phyloP scores from a whole-genome alignment of 2,113 vertebrate genomes.

The Percopsis transmontana region DNA sequence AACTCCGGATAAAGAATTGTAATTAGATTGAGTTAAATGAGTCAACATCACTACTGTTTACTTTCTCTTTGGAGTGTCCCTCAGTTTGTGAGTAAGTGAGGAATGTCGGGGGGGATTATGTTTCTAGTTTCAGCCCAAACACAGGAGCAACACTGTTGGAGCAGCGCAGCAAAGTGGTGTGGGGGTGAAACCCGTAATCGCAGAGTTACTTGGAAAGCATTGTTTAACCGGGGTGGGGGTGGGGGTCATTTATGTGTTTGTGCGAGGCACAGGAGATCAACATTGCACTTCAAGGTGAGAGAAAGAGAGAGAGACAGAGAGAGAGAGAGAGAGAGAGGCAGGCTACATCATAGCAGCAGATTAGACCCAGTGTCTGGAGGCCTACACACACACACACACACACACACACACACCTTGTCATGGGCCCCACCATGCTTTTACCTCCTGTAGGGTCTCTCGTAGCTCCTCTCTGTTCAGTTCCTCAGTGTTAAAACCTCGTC shows the following conservation, averaged over 20 bases:
- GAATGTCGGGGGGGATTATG: conserved; percentile 36
- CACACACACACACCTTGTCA: no score
- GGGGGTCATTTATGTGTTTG: conserved; percentile 13
- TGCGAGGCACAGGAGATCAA: conserved; percentile 57
- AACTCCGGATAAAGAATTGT: no score
- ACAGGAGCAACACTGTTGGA: conserved; percentile 7
- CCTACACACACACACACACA: no score
- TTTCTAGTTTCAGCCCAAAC: conserved; percentile 3
- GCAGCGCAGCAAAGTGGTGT: no score
- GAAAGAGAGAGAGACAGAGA: not conserved
- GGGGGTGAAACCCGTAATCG: conserved; percentile 19
- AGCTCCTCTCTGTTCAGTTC: conserved; percentile 6
- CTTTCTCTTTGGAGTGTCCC: no score
- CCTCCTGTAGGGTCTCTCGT: no score
- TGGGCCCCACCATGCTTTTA: no score
- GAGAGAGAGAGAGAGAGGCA: not conserved
- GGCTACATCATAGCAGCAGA: conserved; percentile 39
- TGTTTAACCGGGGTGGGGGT: conserved; percentile 10
- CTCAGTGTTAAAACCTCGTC: not conserved
- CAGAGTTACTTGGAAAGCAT: conserved; percentile 15
- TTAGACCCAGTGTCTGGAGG: no score
- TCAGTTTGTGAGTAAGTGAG: conserved; percentile 21
- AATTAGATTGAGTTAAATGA: no score
- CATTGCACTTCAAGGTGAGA: conserved; percentile 31
- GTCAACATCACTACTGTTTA: no score